Evolutionary conservation across 1,140 invertebrate genomes (phyloP).

Genomic region (Bombyx mandarina): DNA sequence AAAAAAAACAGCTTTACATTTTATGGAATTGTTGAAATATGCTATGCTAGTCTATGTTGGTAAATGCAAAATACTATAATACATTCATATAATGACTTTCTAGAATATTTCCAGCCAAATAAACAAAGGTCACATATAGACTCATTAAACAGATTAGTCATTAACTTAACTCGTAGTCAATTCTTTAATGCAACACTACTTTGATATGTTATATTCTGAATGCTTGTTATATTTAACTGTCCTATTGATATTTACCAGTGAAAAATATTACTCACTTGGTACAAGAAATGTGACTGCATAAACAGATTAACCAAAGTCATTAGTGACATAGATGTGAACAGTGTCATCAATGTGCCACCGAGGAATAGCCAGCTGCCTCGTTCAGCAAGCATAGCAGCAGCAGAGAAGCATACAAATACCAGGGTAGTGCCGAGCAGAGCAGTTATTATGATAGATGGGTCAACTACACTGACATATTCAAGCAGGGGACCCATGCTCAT

Average conservation of each 20-base stretch:
- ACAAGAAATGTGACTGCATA: constrained; percentile 86
- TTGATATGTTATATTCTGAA: too few relatives aligned
- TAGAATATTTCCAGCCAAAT: too few relatives aligned
- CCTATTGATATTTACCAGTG: background rate
- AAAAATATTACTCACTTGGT: constrained; percentile 74
- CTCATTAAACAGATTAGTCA: too few relatives aligned
- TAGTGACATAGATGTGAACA: constrained; percentile 83
- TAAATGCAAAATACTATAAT: too few relatives aligned
- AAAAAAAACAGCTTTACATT: too few relatives aligned
- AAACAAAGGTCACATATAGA: too few relatives aligned
- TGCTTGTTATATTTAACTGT: too few relatives aligned
- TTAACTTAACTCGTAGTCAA: too few relatives aligned
- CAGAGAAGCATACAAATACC: constrained; percentile 92
- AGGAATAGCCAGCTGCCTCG: constrained; percentile 90
- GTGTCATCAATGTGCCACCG: constrained; percentile 85
- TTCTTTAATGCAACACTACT: too few relatives aligned
- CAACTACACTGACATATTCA: constrained; percentile 80
- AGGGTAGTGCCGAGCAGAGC: constrained; percentile 89
- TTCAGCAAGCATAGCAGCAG: constrained; percentile 87
- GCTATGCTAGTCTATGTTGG: too few relatives aligned
- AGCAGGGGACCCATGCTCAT: constrained; percentile 87
- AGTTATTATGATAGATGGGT: constrained; percentile 90
- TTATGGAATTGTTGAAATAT: too few relatives aligned
- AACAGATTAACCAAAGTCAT: constrained; percentile 88
- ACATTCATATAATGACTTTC: too few relatives aligned